Percentiles rank a stretch among this genome's conserved stretches.
Conservation (phyloP, 2,797 vertebrate species). For the Lophura swinhoii region DNA sequence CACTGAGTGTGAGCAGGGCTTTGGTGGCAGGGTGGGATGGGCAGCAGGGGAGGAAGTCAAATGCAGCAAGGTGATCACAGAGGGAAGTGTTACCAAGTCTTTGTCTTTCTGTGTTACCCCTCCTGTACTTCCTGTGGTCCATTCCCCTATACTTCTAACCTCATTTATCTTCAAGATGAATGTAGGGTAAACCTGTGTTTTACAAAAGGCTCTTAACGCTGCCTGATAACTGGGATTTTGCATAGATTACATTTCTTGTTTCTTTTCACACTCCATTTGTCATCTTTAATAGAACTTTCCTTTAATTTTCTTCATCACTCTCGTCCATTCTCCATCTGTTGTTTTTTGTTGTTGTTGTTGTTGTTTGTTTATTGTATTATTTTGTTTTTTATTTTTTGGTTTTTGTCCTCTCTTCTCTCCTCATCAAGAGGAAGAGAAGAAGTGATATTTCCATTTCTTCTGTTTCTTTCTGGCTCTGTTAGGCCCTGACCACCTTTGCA, state of each 20-base stretch:
- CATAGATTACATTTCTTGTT: not conserved
- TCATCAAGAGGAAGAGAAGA: not conserved
- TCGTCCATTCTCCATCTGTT: not conserved
- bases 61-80: not conserved
- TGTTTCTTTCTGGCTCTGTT: not conserved
- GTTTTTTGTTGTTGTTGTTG: no score
- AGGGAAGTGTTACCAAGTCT: not conserved
- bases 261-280: slow-evolving; percentile 3
- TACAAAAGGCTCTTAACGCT: not conserved
- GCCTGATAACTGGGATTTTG: not conserved
- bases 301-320: not conserved
- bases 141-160: not conserved
- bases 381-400: no score
- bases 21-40: not conserved
- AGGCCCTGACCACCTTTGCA: not conserved
- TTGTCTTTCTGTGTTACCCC: not conserved
- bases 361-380: no score
- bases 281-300: slow-evolving; percentile 11
- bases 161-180: slow-evolving; percentile 16
- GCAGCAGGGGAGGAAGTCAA: not conserved
- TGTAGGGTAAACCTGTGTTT: not conserved
- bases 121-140: not conserved
- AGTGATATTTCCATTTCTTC: not conserved
- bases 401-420: not conserved
- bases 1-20: not conserved